Conservation (phyloP, 2,888 invertebrate genomes). For the Cheilosia scutellata region DNA sequence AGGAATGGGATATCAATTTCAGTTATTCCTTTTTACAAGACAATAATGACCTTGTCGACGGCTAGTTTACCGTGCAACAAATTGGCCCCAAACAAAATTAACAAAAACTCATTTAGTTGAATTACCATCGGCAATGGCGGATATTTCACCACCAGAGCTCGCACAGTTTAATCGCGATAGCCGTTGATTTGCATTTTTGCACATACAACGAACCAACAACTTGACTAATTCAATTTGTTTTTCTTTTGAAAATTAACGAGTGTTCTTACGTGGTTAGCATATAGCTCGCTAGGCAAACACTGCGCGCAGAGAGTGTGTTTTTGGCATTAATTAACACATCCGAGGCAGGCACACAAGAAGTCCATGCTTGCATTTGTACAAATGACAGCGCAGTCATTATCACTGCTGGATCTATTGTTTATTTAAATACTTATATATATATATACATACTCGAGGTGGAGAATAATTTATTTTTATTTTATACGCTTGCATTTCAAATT, state of each 20-base stretch:
- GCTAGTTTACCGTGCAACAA: not conserved
- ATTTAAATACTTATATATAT: constrained; percentile 30
- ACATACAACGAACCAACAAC: constrained; percentile 9
- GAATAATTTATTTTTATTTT: constrained; percentile 25
- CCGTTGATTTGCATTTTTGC: constrained; percentile 49
- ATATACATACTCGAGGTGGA: not conserved
- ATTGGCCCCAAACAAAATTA: not conserved
- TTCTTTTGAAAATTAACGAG: constrained; percentile 22
- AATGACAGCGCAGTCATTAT: constrained; percentile 44
- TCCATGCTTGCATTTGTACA: constrained; percentile 34
- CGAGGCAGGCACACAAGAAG: constrained; percentile 31
- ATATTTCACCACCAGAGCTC: constrained; percentile 50
- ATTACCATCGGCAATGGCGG: constrained; percentile 30
- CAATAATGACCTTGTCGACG: constrained; percentile 1
- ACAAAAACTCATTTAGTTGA: not conserved
- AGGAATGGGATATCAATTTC: no score
- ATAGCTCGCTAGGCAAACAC: constrained; percentile 9
- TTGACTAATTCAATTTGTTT: constrained; percentile 47
- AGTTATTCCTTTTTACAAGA: no score
- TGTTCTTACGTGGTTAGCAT: constrained; percentile 17
- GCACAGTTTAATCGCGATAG: constrained; percentile 34
- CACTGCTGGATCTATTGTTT: constrained; percentile 53
- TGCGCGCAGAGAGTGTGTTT: constrained; percentile 28
- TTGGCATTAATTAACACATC: constrained; percentile 63
- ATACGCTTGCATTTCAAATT: constrained; percentile 50